phyloP scores from a whole-genome alignment of 1,140 invertebrate species.

The Lordiphosa collinella region DNA sequence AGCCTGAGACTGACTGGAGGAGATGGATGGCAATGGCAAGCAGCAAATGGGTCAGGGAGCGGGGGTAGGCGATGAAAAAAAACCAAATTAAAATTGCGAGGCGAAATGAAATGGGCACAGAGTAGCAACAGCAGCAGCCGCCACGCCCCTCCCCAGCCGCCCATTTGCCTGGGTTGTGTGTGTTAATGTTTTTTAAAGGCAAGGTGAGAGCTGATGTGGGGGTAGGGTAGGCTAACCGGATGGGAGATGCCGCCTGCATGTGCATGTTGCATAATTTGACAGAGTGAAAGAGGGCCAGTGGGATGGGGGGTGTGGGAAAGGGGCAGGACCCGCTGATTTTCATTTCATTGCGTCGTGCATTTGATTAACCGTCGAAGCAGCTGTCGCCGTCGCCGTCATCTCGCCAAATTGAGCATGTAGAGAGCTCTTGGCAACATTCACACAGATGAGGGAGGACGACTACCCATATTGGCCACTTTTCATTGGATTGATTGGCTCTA shows the following conservation, averaged over 20 bases:
- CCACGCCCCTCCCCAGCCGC: not conserved
- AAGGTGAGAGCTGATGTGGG: conserved; percentile 7
- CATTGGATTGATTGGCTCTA: not conserved
- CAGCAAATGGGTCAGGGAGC: not conserved
- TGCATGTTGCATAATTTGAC: conserved; percentile 65
- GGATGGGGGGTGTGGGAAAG: not conserved
- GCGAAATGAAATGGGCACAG: conserved; percentile 54
- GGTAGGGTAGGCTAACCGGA: not conserved
- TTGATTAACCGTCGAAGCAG: conserved; percentile 66
- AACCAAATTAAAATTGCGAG: conserved; percentile 70
- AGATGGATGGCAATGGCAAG: conserved; percentile 5
- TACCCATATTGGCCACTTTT: not conserved
- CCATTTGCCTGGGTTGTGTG: conserved; percentile 5
- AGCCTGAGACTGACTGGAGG: conserved; percentile 57
- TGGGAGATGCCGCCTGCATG: conserved; percentile 2
- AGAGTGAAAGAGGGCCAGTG: conserved; percentile 15
- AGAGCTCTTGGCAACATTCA: conserved; percentile 12
- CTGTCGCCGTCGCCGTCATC: conserved; percentile 44
- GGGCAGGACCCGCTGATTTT: conserved; percentile 47
- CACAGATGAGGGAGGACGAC: not conserved
- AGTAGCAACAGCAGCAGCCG: not conserved
- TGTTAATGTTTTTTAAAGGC: conserved; percentile 30
- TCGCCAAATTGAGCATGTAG: conserved; percentile 39
- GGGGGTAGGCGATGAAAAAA: conserved; percentile 6
- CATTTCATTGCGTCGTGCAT: conserved; percentile 63